Evolutionary conservation across 2,888 invertebrate species (phyloP).

Genomic region (Caenorhabditis sp.): DNA sequence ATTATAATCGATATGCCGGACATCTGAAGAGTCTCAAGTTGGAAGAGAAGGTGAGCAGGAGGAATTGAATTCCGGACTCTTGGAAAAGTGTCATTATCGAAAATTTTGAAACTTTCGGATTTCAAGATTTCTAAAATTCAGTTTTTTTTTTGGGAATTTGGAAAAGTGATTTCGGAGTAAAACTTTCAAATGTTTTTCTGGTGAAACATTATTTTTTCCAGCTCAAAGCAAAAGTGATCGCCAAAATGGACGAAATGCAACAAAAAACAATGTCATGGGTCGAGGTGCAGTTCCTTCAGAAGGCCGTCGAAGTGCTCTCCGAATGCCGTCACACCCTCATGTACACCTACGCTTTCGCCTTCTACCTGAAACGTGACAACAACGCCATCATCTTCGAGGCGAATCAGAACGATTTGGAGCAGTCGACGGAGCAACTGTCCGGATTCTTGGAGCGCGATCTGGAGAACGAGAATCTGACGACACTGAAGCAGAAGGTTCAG

Average conservation of each 20-base stretch:
- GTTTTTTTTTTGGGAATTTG: too few relatives aligned
- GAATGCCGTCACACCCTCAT: conserved; percentile 92
- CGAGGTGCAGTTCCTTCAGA: conserved; percentile 97
- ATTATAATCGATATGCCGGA: conserved; percentile 99
- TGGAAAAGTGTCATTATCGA: too few relatives aligned
- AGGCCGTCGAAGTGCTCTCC: conserved; percentile 88
- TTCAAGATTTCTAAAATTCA: too few relatives aligned
- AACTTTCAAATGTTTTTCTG: too few relatives aligned
- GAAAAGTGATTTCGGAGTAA: too few relatives aligned
- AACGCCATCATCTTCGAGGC: conserved; percentile 97
- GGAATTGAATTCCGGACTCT: too few relatives aligned
- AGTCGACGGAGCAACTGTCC: conserved; percentile 96
- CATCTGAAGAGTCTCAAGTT: conserved; percentile 99
- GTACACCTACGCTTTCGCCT: conserved; percentile 99
- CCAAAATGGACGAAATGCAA: conserved; percentile 99
- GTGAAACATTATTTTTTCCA: too few relatives aligned
- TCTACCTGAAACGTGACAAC: conserved; percentile 97
- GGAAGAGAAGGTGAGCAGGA: conserved; percentile 89
- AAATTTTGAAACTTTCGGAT: too few relatives aligned
- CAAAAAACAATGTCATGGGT: conserved; percentile 99
- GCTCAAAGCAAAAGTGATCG: conserved; percentile 94
- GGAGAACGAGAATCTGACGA: conserved; percentile 95
- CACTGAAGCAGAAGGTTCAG: conserved; percentile 96
- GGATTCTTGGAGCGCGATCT: conserved; percentile 98
- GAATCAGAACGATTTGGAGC: conserved; percentile 90